A percentile compares a stretch with the other conserved stretches of the same genome.
These are phyloP conservation scores for Eupithecia abbreviata DNA, from an alignment of 2,888 invertebrate genomes.

Conservation along the genomic window DNA sequence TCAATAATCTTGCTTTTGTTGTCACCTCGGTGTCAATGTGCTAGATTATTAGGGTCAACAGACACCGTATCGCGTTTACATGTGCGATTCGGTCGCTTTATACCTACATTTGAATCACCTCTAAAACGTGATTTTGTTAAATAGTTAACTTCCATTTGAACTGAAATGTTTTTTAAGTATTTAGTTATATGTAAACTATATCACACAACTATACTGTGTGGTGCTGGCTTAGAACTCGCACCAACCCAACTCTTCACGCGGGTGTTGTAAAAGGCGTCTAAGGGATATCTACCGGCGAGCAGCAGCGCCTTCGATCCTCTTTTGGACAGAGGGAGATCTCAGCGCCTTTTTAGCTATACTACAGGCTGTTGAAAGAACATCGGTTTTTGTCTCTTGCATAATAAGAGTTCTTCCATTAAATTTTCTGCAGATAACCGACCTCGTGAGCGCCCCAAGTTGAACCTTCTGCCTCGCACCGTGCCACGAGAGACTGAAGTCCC, in stretches of 20 bases:
- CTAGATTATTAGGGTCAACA: slow-evolving; percentile 64
- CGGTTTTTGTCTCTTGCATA: not conserved
- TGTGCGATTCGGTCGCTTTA: slow-evolving; percentile 69
- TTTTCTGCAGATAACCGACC: slow-evolving; percentile 74
- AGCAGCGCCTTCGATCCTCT: no score
- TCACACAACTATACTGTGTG: not conserved
- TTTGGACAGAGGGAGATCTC: no score
- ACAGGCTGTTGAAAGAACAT: not conserved
- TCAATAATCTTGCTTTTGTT: slow-evolving; percentile 53
- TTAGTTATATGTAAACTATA: not conserved
- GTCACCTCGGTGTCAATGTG: slow-evolving; percentile 53
- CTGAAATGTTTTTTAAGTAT: not conserved
- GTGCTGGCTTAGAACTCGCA: not conserved
- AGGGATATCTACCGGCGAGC: not conserved
- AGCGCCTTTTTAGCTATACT: no score
- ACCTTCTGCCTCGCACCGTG: slow-evolving; percentile 91
- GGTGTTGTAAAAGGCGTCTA: not conserved
- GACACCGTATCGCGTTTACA: slow-evolving; percentile 61
- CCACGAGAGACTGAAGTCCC: slow-evolving; percentile 84
- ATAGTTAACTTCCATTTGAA: not conserved
- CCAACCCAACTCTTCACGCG: not conserved
- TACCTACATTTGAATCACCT: slow-evolving; percentile 59
- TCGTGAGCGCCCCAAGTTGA: slow-evolving; percentile 90
- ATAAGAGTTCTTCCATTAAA: not conserved
- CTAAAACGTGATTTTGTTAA: not conserved